Conservation (phyloP, 2,113 vertebrate genomes). For the Andinoacara biseriatus region DNA sequence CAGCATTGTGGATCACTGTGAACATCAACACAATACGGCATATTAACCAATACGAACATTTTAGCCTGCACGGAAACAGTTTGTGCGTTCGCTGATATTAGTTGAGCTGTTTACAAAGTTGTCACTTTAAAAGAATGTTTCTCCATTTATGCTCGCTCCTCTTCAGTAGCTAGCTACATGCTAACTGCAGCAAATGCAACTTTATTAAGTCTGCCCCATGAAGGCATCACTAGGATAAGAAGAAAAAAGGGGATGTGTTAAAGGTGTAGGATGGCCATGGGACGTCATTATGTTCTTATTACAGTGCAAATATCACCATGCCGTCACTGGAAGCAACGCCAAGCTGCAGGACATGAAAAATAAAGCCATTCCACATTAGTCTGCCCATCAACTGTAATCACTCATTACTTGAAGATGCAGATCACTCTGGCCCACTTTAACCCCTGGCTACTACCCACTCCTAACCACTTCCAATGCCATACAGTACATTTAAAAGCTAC, state of each 20-base stretch:
- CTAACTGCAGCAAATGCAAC: background rate
- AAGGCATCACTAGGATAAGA: background rate
- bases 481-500: constrained; percentile 64
- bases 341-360: background rate
- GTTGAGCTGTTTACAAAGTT: too few species aligned
- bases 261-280: background rate
- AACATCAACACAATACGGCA: background rate
- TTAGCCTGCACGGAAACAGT: background rate
- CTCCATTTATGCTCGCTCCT: background rate
- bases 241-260: background rate
- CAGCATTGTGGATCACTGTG: background rate
- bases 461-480: constrained; percentile 53
- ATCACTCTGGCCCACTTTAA: background rate
- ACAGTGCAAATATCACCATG: background rate
- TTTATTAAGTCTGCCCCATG: background rate
- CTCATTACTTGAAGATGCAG: background rate
- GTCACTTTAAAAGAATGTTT: too few species aligned
- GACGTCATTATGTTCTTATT: background rate
- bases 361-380: too few species aligned
- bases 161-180: background rate
- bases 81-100: too few species aligned
- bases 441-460: background rate
- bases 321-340: background rate
- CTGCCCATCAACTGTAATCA: background rate
- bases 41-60: background rate